Base-by-base conservation (phyloP, 2,113 vertebrate species). In the Saguinus imperator region DNA sequence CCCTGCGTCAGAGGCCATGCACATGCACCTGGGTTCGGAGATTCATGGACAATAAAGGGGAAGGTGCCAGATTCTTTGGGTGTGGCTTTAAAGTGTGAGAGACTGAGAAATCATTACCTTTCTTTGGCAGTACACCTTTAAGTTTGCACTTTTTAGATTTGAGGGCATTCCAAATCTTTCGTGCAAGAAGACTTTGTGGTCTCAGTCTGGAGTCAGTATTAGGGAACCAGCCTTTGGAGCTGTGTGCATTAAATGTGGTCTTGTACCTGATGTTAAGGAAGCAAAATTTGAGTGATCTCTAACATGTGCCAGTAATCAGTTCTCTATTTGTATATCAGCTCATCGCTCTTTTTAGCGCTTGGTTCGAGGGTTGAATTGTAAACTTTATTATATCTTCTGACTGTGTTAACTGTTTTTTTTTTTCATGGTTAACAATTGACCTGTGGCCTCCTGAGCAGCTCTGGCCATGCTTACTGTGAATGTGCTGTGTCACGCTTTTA, bases 1-100 rank as follows among this genome's bases (percentile, higher is more conserved):
- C 76, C 25, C 29, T 4, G 6, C 0, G 0, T 17, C 12, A 48
- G 50, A 40, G 32, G 23, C 17, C 4, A 0, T 14, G 4, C 10
- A 0, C 4, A 0, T 14, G 4, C 10, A 0, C 16, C 18, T 37
- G 55, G 13, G 27, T 73, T 81, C 48, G 1, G 23, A 58, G 73
- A 37, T 48, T 37, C 64, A 23, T 6, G n/a, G 35, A 5, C 1
- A 5, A 23, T 48, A 3, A 25, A 12, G 50, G 32, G 18, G 3
- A 25, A 10, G 6, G 12, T 3, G 35, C n/a, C 7, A 23, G 16
- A 12, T 48, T 21, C 25, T 18, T 11, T 10, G n/a, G 37, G 12
- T 12, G 35, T 45, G 57, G 27, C 57, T 95, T 75, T 25, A 57
- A 29, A 76, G 14, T 43, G n/a, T 48, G 6, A 0, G 4, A 70